phyloP scores from a whole-genome alignment of 1,140 invertebrate species.

The Drosophila simulans region DNA sequence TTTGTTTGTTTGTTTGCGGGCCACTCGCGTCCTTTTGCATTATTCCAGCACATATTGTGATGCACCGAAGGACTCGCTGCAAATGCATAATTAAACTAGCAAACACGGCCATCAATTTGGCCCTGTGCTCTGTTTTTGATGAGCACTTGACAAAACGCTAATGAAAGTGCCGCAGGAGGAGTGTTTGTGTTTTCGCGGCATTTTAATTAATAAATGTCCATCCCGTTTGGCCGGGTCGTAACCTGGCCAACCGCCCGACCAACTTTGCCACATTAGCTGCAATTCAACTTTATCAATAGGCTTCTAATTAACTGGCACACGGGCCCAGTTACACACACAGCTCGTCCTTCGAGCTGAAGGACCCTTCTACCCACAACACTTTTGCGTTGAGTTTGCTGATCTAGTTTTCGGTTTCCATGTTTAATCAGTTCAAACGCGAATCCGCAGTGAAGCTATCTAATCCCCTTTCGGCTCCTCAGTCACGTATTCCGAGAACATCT shows the following conservation, averaged over 20 bases:
- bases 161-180: constrained; percentile 37
- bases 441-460: constrained; percentile 29
- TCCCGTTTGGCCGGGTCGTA: constrained; percentile 7
- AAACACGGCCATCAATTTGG: constrained; percentile 54
- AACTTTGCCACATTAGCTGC: constrained; percentile 58
- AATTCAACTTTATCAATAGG: constrained; percentile 72
- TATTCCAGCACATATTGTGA: constrained; percentile 64
- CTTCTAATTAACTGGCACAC: constrained; percentile 71
- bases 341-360: constrained; percentile 4
- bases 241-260: constrained; percentile 5
- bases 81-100: constrained; percentile 75
- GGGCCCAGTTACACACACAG: constrained; percentile 11
- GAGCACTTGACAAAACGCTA: constrained; percentile 60
- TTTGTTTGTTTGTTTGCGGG: constrained; percentile 41
- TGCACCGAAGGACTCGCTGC: constrained; percentile 31
- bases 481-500: constrained; percentile 48
- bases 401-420: constrained; percentile 48
- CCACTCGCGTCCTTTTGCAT: constrained; percentile 51
- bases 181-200: constrained; percentile 59
- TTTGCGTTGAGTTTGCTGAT: constrained; percentile 59
- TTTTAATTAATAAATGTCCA: constrained; percentile 76
- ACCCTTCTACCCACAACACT: not conserved
- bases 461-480: constrained; percentile 39
- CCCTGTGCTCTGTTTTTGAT: constrained; percentile 52
- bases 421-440: constrained; percentile 56